Conservation (phyloP, 2,888 invertebrate genomes). For the Cantharis nigra region DNA sequence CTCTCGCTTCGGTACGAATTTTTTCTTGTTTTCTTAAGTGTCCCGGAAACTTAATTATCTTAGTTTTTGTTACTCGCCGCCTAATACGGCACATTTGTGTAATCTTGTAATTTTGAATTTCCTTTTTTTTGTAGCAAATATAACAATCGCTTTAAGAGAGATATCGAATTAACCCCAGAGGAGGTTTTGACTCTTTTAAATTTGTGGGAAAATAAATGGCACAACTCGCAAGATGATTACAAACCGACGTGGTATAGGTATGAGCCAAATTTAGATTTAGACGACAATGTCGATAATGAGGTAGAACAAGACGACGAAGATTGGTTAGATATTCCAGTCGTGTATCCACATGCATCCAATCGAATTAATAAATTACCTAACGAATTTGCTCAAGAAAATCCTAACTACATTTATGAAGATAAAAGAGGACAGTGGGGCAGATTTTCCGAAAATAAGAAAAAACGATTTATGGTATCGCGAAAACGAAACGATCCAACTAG, state of each 20-base stretch:
- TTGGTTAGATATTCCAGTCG: constrained; percentile 65
- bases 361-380: constrained; percentile 56
- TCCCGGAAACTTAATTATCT: neutral
- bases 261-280: constrained; percentile 57
- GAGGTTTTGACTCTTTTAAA: constrained; percentile 65
- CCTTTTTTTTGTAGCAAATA: constrained; percentile 40
- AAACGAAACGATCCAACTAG: constrained; percentile 57
- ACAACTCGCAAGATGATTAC: constrained; percentile 43
- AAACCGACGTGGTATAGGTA: constrained; percentile 58
- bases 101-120: neutral
- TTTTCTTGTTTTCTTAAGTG: neutral
- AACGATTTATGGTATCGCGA: constrained; percentile 67
- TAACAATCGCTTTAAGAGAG: constrained; percentile 60
- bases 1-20: neutral
- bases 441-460: constrained; percentile 48
- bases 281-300: constrained; percentile 59
- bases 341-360: constrained; percentile 56
- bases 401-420: constrained; percentile 45
- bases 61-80: neutral
- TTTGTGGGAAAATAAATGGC: constrained; percentile 65
- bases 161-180: constrained; percentile 65
- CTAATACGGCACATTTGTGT: neutral
- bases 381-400: constrained; percentile 51
- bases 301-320: constrained; percentile 61
- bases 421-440: constrained; percentile 40